Conservation (phyloP, 2,113 vertebrate species). For the Larimichthys crocea region DNA sequence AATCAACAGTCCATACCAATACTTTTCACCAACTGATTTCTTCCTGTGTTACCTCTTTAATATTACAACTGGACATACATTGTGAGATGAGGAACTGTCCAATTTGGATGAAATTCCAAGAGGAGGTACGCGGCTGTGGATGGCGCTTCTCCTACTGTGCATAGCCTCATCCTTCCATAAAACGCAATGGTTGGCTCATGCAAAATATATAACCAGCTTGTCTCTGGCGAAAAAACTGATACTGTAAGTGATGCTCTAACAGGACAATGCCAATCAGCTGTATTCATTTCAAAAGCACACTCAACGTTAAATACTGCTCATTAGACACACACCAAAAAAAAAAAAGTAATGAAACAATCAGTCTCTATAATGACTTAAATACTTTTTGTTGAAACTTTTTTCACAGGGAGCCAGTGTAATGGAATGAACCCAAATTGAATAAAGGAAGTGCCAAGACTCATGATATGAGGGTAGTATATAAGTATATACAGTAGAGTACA, state of each 20-base stretch:
- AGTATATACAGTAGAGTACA: not conserved
- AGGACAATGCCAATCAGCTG: not conserved
- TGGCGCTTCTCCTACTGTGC: not conserved
- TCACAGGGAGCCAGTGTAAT: slow-evolving; percentile 18
- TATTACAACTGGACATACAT: too few relatives aligned
- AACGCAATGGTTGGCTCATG: not conserved
- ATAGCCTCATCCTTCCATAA: too few relatives aligned
- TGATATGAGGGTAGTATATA: not conserved
- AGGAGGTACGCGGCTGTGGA: not conserved
- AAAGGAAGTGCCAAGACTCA: not conserved
- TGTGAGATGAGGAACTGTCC: too few relatives aligned
- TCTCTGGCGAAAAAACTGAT: not conserved
- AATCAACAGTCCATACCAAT: not conserved
- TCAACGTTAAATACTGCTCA: slow-evolving; percentile 12
- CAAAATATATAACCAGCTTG: not conserved
- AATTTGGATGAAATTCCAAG: too few relatives aligned
- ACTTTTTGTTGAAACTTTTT: not conserved
- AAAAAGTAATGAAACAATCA: slow-evolving; percentile 9
- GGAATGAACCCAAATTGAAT: slow-evolving; percentile 16
- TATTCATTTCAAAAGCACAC: slow-evolving; percentile 4
- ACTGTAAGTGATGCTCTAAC: not conserved
- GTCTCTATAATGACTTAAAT: slow-evolving; percentile 24
- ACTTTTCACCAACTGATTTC: not conserved
- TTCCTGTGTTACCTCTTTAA: too few relatives aligned
- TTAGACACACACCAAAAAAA: not conserved